Base-by-base conservation (phyloP, 2,113 vertebrate species). In the Lanius ludovicianus region DNA sequence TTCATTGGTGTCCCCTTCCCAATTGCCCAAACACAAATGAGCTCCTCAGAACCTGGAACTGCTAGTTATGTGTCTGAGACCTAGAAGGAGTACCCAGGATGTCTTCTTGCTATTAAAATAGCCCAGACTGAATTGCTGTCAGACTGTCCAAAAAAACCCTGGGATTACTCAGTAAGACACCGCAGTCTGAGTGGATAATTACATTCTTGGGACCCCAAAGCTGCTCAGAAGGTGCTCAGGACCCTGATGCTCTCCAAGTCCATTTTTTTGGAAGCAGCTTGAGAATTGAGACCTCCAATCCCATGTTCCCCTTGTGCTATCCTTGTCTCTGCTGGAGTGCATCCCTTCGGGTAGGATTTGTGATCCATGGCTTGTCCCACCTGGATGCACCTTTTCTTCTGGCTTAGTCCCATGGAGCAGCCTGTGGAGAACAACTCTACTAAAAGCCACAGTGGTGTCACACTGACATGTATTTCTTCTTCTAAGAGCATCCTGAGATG, bases 251-350 rank as follows among this genome's bases (percentile, higher is more conserved):
- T 77, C 50, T 86, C 50, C 50, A 77, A 23, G 31, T 49, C 22
- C 12, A 2, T 50, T 41, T 37, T 47, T 82, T 39, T 21, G 3
- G 28, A 82, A 91, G 31, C 12, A 50, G 12, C 8, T 57, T 33
- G 50, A 62, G 42, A 74, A 44, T 50, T 15, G 44, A 60, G 67
- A 55, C 27, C 41, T 71, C 23, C 27, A 20, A 11, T 73, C 41
- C 46, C n/a, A 50, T 5, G 0, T 52, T 56, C 44, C 33, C 44
- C 37, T 42, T 44, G 49, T 0, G 0, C 27, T 53, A 13, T 14
- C 24, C 56, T 55, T 0, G 0, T 42, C 30, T 70, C 46, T 67
- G 11, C 82, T 47, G 28, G 23, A 76, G 31, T 16, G 62, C 57
- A 22, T 47, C 56, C 24, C 33, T 49, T 60, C 27, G 30, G 37